These are phyloP conservation scores for Sericinus montela DNA, from an alignment of 2,888 invertebrate species.

Conservation along the genomic window DNA sequence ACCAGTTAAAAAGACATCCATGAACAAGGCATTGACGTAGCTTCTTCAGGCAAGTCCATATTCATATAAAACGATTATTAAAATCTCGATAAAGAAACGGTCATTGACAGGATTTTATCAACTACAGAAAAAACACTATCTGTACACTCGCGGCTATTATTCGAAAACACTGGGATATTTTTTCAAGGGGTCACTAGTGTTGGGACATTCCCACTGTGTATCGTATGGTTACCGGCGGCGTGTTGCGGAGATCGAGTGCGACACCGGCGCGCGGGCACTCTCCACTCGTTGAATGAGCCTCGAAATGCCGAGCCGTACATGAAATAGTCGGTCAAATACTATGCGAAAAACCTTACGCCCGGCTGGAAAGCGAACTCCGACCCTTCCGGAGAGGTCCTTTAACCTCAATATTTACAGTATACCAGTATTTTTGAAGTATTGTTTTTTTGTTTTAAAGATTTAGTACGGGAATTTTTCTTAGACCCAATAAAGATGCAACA, in stretches of 20 bases:
- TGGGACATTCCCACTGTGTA: constrained; percentile 38
- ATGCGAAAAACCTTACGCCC: constrained; percentile 75
- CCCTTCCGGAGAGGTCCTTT: constrained; percentile 53
- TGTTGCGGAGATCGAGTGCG: constrained; percentile 47
- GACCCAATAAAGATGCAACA: too few species aligned
- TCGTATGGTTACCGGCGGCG: constrained; percentile 44
- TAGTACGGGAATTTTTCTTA: too few species aligned
- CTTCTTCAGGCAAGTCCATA: constrained; percentile 75
- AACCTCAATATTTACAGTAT: constrained; percentile 23
- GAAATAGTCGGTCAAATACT: constrained; percentile 74
- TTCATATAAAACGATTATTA: constrained; percentile 59
- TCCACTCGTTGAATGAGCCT: constrained; percentile 76
- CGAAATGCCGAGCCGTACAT: constrained; percentile 76
- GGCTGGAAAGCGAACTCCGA: constrained; percentile 56
- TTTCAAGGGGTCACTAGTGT: constrained; percentile 43
- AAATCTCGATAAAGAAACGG: constrained; percentile 44
- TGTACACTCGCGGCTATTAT: constrained; percentile 38
- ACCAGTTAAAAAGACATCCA: constrained; percentile 79
- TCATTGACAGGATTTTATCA: constrained; percentile 29
- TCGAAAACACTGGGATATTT: constrained; percentile 29
- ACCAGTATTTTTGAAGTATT: too few species aligned
- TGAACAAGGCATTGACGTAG: constrained; percentile 77
- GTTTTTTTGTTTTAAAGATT: too few species aligned
- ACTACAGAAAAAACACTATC: constrained; percentile 45
- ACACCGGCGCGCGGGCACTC: constrained; percentile 75